Conservation (phyloP, 30 jellyfish, hydroid and myxozoan species). For the Aurelia aurita region DNA sequence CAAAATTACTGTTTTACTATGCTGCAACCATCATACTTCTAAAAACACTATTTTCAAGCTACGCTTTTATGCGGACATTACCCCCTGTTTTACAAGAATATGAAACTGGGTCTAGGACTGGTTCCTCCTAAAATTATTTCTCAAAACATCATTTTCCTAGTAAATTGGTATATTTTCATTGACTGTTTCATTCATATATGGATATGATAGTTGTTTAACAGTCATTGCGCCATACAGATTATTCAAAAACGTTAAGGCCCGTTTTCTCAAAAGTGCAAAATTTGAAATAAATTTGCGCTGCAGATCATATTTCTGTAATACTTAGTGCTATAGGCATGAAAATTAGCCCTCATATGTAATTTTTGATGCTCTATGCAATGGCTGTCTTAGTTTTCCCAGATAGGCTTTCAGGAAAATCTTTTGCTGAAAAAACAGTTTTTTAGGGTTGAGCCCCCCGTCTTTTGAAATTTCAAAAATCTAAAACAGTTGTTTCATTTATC, state of each 20-base stretch:
- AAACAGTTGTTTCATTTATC: neutral
- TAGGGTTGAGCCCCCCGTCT: neutral
- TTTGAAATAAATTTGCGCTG: neutral
- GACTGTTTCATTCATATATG: too few relatives aligned
- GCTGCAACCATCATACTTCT: neutral
- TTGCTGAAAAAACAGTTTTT: neutral
- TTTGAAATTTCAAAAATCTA: neutral
- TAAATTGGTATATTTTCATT: neutral
- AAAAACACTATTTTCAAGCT: neutral
- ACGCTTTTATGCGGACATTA: neutral
- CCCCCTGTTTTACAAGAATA: neutral
- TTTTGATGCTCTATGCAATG: slow-evolving; percentile 1
- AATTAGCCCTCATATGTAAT: neutral
- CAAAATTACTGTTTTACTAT: neutral
- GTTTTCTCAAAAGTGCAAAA: slow-evolving; percentile 1
- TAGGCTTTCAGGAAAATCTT: neutral
- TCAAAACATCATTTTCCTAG: neutral
- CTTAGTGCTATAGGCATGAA: neutral
- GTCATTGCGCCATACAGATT: neutral
- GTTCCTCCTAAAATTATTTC: neutral
- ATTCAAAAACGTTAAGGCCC: neutral
- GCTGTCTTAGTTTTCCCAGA: slow-evolving; percentile 2
- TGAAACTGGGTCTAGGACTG: neutral
- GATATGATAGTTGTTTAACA: too few relatives aligned
- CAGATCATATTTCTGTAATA: too few relatives aligned